These are phyloP conservation scores for Virgularia gustaviana DNA, from an alignment of 92 coral and sea anemone genomes.

Conservation along the genomic window DNA sequence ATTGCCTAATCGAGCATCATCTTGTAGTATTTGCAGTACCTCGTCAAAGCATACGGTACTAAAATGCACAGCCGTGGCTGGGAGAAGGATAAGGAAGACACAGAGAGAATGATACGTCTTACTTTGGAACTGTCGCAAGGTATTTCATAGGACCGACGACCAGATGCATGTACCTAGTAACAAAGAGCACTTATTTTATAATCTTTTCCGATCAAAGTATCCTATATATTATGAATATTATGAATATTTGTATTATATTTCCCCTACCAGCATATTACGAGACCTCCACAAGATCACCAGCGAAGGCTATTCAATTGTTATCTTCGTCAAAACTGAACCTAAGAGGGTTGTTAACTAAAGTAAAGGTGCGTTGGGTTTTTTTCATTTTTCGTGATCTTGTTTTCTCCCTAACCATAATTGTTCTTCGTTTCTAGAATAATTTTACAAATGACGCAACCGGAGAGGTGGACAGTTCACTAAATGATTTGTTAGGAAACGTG, in stretches of 20 bases:
- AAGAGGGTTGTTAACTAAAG: conserved; percentile 72
- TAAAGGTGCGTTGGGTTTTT: conserved; percentile 82
- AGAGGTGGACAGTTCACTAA: conserved; percentile 10
- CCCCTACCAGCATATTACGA: conserved; percentile 62
- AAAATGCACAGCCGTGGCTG: conserved; percentile 72
- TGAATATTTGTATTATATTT: neutral
- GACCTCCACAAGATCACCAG: too few species aligned
- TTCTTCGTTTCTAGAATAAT: conserved; percentile 6
- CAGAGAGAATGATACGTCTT: conserved; percentile 58
- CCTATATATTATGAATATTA: too few species aligned
- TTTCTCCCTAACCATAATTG: too few species aligned
- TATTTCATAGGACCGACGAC: conserved; percentile 1
- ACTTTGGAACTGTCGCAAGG: conserved; percentile 70
- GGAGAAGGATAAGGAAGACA: conserved; percentile 64
- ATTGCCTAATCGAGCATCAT: too few species aligned
- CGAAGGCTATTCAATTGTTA: conserved; percentile 72
- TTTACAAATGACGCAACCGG: neutral
- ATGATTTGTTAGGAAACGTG: conserved; percentile 7
- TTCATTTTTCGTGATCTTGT: too few species aligned
- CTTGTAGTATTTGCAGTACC: conserved; percentile 74
- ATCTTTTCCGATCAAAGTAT: too few species aligned
- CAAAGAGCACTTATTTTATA: neutral
- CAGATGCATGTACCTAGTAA: neutral
- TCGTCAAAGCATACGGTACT: conserved; percentile 77
- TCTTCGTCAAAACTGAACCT: conserved; percentile 84